phyloP scores from a whole-genome alignment of 1,140 invertebrate genomes.

The Anadara kagoshimensis region DNA sequence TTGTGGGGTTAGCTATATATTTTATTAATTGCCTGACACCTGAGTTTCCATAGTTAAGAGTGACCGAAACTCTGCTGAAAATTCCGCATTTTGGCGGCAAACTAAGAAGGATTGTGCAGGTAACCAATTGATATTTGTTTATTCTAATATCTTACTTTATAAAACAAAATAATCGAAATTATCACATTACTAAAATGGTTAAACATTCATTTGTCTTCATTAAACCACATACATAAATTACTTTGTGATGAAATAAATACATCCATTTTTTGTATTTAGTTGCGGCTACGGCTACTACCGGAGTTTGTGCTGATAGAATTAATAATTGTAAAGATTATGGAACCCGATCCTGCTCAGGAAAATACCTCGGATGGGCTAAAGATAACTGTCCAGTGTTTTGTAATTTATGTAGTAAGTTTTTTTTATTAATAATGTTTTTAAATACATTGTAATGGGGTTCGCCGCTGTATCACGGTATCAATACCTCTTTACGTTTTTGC shows the following conservation, averaged over 20 bases:
- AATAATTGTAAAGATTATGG: conserved; percentile 48
- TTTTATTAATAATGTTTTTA: not conserved
- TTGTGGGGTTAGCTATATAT: too few relatives aligned
- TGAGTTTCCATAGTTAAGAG: too few relatives aligned
- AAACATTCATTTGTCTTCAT: not conserved
- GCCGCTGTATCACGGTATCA: too few relatives aligned
- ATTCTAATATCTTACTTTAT: too few relatives aligned
- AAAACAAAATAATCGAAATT: too few relatives aligned
- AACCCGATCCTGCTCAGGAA: conserved; percentile 39
- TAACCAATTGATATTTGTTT: too few relatives aligned
- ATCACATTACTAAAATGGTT: too few relatives aligned
- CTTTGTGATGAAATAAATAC: not conserved
- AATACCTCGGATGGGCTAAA: conserved; percentile 46
- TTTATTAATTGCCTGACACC: too few relatives aligned
- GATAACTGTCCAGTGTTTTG: conserved; percentile 49
- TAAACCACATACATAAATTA: not conserved
- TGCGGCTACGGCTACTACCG: conserved; percentile 15
- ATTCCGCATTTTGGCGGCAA: too few relatives aligned
- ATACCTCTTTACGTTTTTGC: too few relatives aligned
- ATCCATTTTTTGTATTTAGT: conserved; percentile 2
- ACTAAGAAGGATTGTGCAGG: too few relatives aligned
- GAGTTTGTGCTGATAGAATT: conserved; percentile 40
- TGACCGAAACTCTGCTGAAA: too few relatives aligned
- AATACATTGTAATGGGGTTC: not conserved
- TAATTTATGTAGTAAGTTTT: conserved; percentile 41